Evolutionary conservation across 2,797 vertebrate species (phyloP), one percentile per base, ranked within the genome.

Genomic region (Leptodactylus fallax): DNA sequence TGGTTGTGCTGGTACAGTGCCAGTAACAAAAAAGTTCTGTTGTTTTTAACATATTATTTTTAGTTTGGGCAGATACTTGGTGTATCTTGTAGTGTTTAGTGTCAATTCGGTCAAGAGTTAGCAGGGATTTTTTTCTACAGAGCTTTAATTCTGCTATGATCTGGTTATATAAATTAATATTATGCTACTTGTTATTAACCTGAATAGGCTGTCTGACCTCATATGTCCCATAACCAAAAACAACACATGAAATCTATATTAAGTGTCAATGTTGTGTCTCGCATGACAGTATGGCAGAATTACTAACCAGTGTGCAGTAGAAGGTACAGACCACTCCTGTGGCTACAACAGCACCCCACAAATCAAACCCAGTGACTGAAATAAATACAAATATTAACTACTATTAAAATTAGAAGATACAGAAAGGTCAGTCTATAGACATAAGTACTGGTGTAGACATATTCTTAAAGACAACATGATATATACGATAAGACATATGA

Each of bases 291-390:
- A 36, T 77, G 49, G 23, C 47, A 14, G 9, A 0, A 14, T 60
- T 23, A n/a, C 96, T 0, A 96, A 99, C 98, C 97, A 99, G 58
- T 0, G 98, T 97, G 89, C 98, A 99, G 94, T 99, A 99, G 93
- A 99, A 98, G 0, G 98, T 99, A 88, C 98, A 99, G 90, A 99
- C 97, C 27, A 97, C 90, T 0, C 98, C 98, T 0, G 97, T 99
- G 0, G 98, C 96, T 85, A 97, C 93, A 17, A 99, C 95, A 0
- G 96, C 97, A 0, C 98, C 97, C 98, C 98, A 99, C 85, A 99
- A 94, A 91, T 98, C 90, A 7, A 99, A 95, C 67, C 97, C 97
- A 7, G 98, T 99, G 47, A 99, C 98, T 96, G 92, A 85, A 90
- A 92, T 84, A 79, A 17, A 91, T 27, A 67, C 86, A 87, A 92